Base-by-base conservation (phyloP, 2,113 vertebrate species). In the Laterallus jamaicensis region DNA sequence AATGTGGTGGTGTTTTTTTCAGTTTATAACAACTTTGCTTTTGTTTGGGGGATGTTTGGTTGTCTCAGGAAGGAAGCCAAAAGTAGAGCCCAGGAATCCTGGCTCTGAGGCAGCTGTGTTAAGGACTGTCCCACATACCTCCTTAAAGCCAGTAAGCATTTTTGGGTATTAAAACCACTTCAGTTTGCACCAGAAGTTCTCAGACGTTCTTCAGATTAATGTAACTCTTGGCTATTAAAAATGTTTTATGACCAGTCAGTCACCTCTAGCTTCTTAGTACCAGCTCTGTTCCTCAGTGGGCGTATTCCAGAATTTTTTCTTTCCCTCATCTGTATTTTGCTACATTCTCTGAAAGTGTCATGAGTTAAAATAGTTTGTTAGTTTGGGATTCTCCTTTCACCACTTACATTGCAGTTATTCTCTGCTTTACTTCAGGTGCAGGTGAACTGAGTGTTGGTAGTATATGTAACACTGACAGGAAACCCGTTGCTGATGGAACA, bases 61-160 rank as follows among this genome's bases (percentile, higher is more conserved):
- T 86, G 52, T 55, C 82, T 88, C 78, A 64, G 82, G 88, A 92
- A 92, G 70, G 87, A 76, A 63, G 71, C 87, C 95, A 92, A 54
- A 86, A 92, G 87, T 40, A 59, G 86, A 93, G 73, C 66, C 77
- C 74, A 87, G 87, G 92, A 94, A 71, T 95, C 35, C 22, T 75
- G 66, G 90, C 66, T 94, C 54, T 56, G 86, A 42, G 69, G 69
- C 88, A 96, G 93, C 73, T 86, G 60, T 82, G 55, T 74, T 80
- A 14, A 59, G 78, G 73, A n/a, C 49, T 74, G 69, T 70, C 49
- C 47, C 82, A 49, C 28, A 44, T 64, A 55, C 24, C 64, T 97
- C 66, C 71, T 71, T 79, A 88, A 88, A 92, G 74, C 88, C 82
- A 49, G 85, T 59, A 68, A 88, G 90, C 58, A 40, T 59, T 95